Percentiles rank a stretch among this genome's conserved stretches.
These are phyloP conservation scores for Callithrix jacchus DNA, from an alignment of 2,113 vertebrate genomes.

Conservation along the genomic window DNA sequence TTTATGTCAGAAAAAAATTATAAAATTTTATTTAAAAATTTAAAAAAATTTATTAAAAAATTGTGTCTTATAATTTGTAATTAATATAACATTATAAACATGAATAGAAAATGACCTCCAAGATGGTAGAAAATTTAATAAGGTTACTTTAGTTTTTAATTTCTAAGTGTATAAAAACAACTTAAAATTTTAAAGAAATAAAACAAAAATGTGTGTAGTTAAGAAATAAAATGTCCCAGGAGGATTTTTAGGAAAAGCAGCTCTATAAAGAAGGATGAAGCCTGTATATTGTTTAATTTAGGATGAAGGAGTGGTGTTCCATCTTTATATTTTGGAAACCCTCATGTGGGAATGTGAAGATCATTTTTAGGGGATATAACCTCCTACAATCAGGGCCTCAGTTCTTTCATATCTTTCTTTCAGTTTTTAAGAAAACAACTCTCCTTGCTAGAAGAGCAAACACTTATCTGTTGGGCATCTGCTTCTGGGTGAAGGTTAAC, in stretches of 20 bases:
- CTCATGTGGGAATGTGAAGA: background rate
- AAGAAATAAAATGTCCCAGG: background rate
- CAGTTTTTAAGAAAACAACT: background rate
- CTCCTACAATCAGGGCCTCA: background rate
- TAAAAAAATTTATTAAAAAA: background rate
- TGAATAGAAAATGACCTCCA: background rate
- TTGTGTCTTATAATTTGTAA: background rate
- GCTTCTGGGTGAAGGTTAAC: background rate
- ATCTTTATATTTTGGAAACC: background rate
- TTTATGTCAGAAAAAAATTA: background rate
- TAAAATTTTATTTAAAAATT: background rate
- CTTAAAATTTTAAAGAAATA: background rate
- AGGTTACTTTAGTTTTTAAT: constrained; percentile 30
- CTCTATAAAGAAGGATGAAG: background rate
- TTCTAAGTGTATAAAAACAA: constrained; percentile 2
- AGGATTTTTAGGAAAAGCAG: background rate
- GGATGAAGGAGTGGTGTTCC: background rate
- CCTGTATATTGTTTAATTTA: background rate
- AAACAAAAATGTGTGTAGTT: background rate
- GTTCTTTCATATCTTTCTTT: background rate
- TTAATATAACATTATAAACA: constrained; percentile 24
- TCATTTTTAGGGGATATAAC: background rate
- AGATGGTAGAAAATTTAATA: constrained; percentile 9
- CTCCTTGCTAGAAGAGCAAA: background rate
- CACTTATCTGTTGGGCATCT: background rate